Evolutionary conservation across 1,140 invertebrate genomes (phyloP), one percentile per base, ranked within the genome.

Genomic region (Rhagoletis zephyria): DNA sequence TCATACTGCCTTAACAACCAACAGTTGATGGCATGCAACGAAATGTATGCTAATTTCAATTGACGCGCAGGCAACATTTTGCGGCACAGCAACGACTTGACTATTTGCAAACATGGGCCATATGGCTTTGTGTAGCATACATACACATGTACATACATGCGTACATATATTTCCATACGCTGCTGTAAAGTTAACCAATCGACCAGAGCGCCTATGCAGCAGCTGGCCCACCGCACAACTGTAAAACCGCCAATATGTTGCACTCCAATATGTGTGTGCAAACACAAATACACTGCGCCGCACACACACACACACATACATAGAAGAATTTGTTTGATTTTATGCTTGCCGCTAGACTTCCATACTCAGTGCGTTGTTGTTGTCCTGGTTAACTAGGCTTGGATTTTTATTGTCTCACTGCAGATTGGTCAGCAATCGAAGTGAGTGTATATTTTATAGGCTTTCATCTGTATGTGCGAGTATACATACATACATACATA

Each of bases 31-130:
- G 48, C 74, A 19, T 81, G 48, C 48, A 81, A 56, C 48, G 74
- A 48, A 81, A 81, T 81, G 74, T 81, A 81, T 81, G 74, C 74
- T 81, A 81, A 81, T 81, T 81, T 81, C 74, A 81, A 81, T 81
- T 81, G 74, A 56, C 74, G 74, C 74, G 74, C 74, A 81, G 51
- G 74, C 74, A 81, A 56, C 74, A 81, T 81, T 81, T 81, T 81
- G 74, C 45, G 48, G 74, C 74, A 81, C 74, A 81, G 45, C 74
- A 81, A 81, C 40, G 19, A 81, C 48, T 81, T 81, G 74, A 48
- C 74, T 19, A 81, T 81, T 19, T 81, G 74, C 74, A 81, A 56
- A 81, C 19, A 81, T 19, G 30, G 6, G 48, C 74, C 74, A 81
- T 81, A 81, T 81, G 74, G 74, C 45, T 30, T 9, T 59, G 6